Evolutionary conservation across 2,888 invertebrate genomes (phyloP), one percentile per base, ranked within the genome.

Genomic region (Protodeltote pygarga): DNA sequence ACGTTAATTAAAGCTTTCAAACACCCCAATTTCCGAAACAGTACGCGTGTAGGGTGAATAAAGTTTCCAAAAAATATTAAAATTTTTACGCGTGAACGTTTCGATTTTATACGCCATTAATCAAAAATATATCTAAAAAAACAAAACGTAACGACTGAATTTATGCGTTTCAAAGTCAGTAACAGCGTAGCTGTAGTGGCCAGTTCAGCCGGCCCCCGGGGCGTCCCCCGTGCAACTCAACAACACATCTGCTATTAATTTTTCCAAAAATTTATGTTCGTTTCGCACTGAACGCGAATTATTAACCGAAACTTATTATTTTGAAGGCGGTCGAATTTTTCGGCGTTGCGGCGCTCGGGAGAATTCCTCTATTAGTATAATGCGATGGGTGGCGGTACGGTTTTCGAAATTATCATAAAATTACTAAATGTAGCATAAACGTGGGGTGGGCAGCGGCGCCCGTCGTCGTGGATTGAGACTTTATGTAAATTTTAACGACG

Each of bases 401-500:
- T 91, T 91, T 90, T 87, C 85, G 84, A 87, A 92, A 92, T 92
- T 92, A 92, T 92, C 92, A 92, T 92, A 92, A 92, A 92, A 92
- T 92, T 92, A 92, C 92, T 92, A 92, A 92, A 92, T 92, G 92
- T 92, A 91, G 92, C 92, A 91, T 92, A 85, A 90, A 89, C 86
- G 89, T 85, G 85, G 91, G 90, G 91, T 84, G 89, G 90, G 83
- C 87, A 87, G 86, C 81, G 80, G 76, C 77, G 83, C 82, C 78
- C 83, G 86, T 73, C 86, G 86, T 78, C 79, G 88, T 85, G 91
- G 91, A 92, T 92, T 91, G 91, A 92, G 92, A 92, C 92, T 91
- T 92, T 92, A 92, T 92, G 92, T 92, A 92, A 92, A 92, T 92
- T 91, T 91, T 92, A 92, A 92, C 92, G 92, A 90, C 89, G 87